Conservation (phyloP, 2,113 vertebrate species). For the Oenanthe melanoleuca region DNA sequence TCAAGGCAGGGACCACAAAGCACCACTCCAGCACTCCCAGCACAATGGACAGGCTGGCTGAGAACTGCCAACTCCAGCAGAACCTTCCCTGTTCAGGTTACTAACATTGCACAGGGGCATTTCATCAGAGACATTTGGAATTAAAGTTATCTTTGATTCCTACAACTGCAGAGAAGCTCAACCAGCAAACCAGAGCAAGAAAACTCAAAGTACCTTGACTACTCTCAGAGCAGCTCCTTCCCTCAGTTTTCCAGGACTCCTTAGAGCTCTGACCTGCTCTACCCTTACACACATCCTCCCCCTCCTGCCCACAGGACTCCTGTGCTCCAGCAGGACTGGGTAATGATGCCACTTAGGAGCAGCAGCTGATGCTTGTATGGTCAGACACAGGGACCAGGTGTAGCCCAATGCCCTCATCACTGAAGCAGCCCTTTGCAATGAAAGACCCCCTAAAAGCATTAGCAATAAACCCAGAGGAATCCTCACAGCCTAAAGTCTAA, state of each 20-base stretch:
- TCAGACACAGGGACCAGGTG: neutral
- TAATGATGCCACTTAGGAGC: neutral
- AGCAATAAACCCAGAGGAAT: neutral
- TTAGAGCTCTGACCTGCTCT: accelerated
- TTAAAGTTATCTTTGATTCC: neutral
- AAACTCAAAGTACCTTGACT: neutral
- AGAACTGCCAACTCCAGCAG: neutral
- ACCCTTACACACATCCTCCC: neutral
- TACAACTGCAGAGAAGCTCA: neutral
- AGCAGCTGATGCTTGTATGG: neutral
- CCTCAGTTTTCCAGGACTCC: accelerated
- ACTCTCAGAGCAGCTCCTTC: neutral
- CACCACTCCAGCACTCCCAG: neutral
- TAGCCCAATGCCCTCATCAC: neutral
- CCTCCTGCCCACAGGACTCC: neutral
- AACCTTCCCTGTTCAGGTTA: neutral
- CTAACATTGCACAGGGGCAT: accelerated
- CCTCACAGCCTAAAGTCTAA: neutral
- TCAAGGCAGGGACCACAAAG: neutral
- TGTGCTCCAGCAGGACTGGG: neutral
- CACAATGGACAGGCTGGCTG: neutral
- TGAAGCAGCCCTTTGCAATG: neutral
- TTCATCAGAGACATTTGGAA: accelerated
- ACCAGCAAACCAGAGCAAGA: neutral
- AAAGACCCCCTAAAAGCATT: neutral